A percentile compares a stretch with the other conserved stretches of the same genome.
These are phyloP conservation scores for Cebuella pygmaea DNA, from an alignment of 2,797 vertebrate species.

Conservation along the genomic window DNA sequence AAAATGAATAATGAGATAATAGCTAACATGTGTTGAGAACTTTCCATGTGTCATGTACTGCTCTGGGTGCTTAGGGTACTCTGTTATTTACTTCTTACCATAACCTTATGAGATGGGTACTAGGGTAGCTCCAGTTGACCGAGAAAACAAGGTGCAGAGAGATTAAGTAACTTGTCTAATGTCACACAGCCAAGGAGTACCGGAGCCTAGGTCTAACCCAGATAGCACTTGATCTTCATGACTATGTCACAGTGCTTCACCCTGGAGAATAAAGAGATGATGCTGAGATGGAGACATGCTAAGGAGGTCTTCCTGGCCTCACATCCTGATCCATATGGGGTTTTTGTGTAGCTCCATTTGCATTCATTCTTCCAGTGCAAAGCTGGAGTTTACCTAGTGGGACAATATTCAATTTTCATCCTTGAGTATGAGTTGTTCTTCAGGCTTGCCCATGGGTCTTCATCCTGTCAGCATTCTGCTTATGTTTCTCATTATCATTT, in stretches of 20 bases:
- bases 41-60: background rate
- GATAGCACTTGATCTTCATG: background rate
- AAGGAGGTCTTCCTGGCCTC: background rate
- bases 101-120: background rate
- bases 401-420: conserved; percentile 33
- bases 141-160: background rate
- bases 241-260: background rate
- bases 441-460: background rate
- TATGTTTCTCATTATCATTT: conserved; percentile 66
- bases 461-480: background rate
- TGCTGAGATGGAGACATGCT: background rate
- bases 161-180: background rate
- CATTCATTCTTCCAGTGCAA: conserved; percentile 31
- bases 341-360: background rate
- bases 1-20: background rate
- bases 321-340: background rate
- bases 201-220: background rate
- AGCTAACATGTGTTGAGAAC: background rate
- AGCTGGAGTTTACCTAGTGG: background rate
- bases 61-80: background rate
- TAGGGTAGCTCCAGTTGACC: background rate
- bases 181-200: background rate
- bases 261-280: background rate
- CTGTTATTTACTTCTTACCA: background rate
- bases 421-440: conserved; percentile 53